phyloP scores from a whole-genome alignment of 1,140 invertebrate genomes.

The Heliconius hewitsoni region DNA sequence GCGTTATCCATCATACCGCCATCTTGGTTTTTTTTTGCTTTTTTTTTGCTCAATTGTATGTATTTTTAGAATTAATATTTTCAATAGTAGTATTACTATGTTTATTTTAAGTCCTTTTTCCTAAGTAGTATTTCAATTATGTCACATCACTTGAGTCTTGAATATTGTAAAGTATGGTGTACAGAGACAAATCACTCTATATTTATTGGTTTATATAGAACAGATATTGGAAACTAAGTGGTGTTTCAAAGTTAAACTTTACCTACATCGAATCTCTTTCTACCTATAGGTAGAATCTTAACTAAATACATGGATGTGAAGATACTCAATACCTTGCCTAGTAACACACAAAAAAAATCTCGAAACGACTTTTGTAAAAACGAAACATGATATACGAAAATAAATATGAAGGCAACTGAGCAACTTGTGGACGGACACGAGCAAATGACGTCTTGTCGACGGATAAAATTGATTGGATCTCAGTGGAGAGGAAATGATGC shows the following conservation, averaged over 20 bases:
- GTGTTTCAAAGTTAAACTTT: no score
- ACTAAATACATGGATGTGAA: neutral
- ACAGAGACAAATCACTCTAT: no score
- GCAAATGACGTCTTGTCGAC: conserved; percentile 35
- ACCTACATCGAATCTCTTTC: no score
- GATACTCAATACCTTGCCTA: neutral
- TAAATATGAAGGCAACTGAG: conserved; percentile 6
- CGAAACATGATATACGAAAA: neutral
- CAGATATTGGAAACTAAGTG: no score
- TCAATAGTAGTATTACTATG: neutral
- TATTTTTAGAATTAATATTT: neutral
- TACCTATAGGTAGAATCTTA: neutral
- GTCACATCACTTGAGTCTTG: no score
- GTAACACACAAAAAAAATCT: neutral
- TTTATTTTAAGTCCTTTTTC: neutral
- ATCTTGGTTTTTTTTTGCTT: conserved; percentile 31
- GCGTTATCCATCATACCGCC: conserved; percentile 40
- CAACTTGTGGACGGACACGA: conserved; percentile 25
- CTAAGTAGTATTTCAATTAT: no score
- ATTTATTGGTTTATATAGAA: no score
- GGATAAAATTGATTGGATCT: conserved; percentile 58
- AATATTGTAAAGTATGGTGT: no score
- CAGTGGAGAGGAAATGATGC: conserved; percentile 56
- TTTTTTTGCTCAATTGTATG: neutral
- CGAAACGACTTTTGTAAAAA: neutral